Evolutionary conservation across 2,888 invertebrate species (phyloP).

Genomic region (Limnephilus marmoratus): DNA sequence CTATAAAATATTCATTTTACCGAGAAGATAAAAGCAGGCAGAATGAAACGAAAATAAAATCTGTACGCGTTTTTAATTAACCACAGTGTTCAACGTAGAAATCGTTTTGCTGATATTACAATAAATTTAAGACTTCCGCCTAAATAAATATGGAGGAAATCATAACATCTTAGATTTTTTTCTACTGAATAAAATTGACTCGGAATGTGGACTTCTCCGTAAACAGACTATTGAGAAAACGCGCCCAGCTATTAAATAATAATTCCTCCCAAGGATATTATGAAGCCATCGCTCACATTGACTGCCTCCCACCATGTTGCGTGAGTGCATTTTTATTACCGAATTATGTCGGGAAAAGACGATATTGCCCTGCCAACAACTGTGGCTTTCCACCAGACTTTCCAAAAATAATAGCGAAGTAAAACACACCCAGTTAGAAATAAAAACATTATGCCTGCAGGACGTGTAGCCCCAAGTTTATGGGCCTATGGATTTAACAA

Average conservation of each 20-base stretch:
- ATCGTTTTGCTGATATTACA: background rate
- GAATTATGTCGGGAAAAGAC: conserved; percentile 35
- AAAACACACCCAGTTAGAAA: conserved; percentile 37
- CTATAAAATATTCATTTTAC: background rate
- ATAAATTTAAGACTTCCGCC: background rate
- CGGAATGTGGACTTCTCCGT: background rate
- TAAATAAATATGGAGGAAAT: background rate
- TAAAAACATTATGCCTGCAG: conserved; percentile 12
- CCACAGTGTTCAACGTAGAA: background rate
- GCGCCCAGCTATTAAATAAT: conserved; percentile 33
- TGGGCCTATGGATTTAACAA: background rate
- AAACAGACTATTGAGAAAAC: conserved; percentile 18
- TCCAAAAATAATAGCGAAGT: conserved; percentile 35
- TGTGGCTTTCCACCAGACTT: conserved; percentile 41
- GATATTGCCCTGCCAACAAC: conserved; percentile 44
- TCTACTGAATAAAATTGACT: background rate
- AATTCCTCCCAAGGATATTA: conserved; percentile 38
- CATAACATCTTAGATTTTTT: background rate
- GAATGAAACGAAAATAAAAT: background rate
- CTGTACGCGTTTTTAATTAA: background rate
- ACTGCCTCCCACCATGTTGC: conserved; percentile 36
- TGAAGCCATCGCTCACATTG: conserved; percentile 41
- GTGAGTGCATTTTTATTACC: conserved; percentile 51
- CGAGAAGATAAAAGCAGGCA: too few relatives aligned
- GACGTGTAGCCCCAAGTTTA: background rate